Evolutionary conservation across 53 echinoderm and acorn worm species (phyloP).

Genomic region (Apostichopus leukothele): DNA sequence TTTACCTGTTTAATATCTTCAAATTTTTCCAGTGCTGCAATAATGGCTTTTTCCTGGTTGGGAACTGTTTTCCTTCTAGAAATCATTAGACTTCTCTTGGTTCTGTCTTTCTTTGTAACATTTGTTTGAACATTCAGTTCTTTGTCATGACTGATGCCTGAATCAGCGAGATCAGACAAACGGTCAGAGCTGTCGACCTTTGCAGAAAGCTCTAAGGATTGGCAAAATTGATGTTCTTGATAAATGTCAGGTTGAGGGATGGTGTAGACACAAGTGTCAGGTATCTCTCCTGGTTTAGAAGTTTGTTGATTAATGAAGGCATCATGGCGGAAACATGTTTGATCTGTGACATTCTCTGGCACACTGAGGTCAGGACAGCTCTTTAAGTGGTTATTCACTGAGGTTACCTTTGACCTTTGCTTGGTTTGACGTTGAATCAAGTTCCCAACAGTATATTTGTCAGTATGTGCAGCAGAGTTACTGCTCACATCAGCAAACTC

Average conservation of each 20-base stretch:
- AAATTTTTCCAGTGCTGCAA: slow-evolving; percentile 19
- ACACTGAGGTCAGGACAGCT: slow-evolving; percentile 2
- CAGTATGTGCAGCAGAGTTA: neutral
- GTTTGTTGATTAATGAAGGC: too few species aligned
- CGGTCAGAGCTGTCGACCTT: neutral
- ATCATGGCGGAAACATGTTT: too few species aligned
- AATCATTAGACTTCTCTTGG: neutral
- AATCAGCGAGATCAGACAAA: slow-evolving; percentile 4
- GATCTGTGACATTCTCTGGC: neutral
- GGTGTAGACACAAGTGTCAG: too few species aligned
- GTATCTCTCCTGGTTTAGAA: too few species aligned
- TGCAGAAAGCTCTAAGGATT: neutral
- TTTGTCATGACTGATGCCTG: slow-evolving; percentile 19
- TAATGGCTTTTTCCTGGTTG: neutral
- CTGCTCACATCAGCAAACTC: neutral
- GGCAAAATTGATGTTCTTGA: slow-evolving; percentile 2
- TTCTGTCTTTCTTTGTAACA: neutral
- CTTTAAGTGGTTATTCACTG: neutral
- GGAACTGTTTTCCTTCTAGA: neutral
- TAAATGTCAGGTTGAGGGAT: slow-evolving; percentile 31
- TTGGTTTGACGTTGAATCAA: neutral
- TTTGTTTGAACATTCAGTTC: neutral
- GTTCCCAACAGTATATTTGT: neutral
- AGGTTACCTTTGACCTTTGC: neutral
- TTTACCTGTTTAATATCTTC: slow-evolving; percentile 17